These are phyloP conservation scores for Brotula barbata DNA, from an alignment of 2,797 vertebrate genomes.

Conservation along the genomic window DNA sequence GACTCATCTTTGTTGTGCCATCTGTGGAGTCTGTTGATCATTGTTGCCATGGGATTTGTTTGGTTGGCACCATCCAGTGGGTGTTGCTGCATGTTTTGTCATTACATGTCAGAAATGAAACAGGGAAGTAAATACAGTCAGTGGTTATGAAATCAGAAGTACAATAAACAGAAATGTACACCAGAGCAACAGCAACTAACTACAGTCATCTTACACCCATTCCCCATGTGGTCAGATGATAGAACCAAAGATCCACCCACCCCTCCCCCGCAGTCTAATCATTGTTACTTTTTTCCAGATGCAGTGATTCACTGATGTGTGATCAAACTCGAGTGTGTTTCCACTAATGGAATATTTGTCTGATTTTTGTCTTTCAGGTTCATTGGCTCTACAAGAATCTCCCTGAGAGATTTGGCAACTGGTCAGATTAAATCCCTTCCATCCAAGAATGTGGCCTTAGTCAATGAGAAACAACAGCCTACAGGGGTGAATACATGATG, in stretches of 20 bases:
- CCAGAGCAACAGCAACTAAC: not conserved
- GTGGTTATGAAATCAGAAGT: not conserved
- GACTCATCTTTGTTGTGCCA: conserved; percentile 33
- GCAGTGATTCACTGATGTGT: not conserved
- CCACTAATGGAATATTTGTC: not conserved
- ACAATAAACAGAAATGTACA: not conserved
- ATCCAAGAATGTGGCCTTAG: conserved; percentile 83
- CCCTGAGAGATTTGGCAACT: conserved; percentile 86
- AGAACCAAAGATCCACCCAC: not conserved
- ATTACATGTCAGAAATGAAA: conserved; percentile 52
- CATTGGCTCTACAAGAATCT: conserved; percentile 86
- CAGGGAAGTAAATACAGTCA: conserved; percentile 49
- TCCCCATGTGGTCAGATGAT: not conserved
- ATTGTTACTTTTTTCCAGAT: not conserved
- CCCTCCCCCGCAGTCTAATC: not conserved
- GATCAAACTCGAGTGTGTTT: not conserved
- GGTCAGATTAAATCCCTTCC: conserved; percentile 85
- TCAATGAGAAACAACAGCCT: conserved; percentile 88
- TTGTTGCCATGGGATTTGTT: conserved; percentile 19
- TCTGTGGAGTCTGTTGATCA: conserved; percentile 34
- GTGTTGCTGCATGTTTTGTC: not conserved
- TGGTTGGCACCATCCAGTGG: not conserved
- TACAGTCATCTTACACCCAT: not conserved
- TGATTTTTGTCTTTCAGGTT: conserved; percentile 83
- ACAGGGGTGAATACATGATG: conserved; percentile 81